Percentiles rank a stretch among this genome's conserved stretches.
Conservation (phyloP, 2,888 invertebrate genomes). For the Ceraclea dissimilis region DNA sequence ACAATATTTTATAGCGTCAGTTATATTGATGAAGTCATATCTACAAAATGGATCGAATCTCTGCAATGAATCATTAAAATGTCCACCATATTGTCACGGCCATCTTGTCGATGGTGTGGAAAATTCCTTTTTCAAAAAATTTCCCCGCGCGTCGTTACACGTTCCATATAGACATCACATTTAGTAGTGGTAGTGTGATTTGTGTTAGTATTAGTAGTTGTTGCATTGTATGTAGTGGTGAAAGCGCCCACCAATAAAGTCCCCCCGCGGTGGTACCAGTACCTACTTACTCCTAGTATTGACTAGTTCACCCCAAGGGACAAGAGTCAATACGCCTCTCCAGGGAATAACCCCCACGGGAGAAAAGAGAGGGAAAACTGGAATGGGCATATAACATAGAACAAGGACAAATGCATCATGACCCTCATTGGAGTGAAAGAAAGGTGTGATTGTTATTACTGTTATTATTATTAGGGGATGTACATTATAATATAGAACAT, state of each 20-base stretch:
- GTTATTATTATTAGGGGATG: background rate
- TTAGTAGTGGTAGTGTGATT: too few relatives aligned
- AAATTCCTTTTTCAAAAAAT: too few relatives aligned
- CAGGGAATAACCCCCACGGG: slow-evolving; percentile 34
- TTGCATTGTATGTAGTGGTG: too few relatives aligned
- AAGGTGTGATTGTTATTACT: slow-evolving; percentile 26
- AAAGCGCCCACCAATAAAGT: slow-evolving; percentile 22
- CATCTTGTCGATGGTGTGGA: too few relatives aligned
- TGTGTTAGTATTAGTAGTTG: too few relatives aligned
- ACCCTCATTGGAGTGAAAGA: slow-evolving; percentile 27
- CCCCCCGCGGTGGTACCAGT: slow-evolving; percentile 23
- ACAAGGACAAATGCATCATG: background rate
- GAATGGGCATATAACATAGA: background rate
- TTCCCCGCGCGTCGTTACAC: too few relatives aligned
- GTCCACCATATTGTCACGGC: too few relatives aligned
- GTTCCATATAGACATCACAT: background rate
- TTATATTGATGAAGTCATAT: too few relatives aligned
- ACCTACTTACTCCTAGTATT: slow-evolving; percentile 33
- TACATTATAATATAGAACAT: slow-evolving; percentile 28
- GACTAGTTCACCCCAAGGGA: slow-evolving; percentile 36
- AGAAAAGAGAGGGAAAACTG: slow-evolving; percentile 27
- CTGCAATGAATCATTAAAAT: too few relatives aligned
- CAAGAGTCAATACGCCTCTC: slow-evolving; percentile 51
- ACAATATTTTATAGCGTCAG: too few relatives aligned
- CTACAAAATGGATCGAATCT: too few relatives aligned